A percentile compares a stretch with the other conserved stretches of the same genome.
phyloP scores from a whole-genome alignment of 1,140 invertebrate species.

The Chlorops oryzae region DNA sequence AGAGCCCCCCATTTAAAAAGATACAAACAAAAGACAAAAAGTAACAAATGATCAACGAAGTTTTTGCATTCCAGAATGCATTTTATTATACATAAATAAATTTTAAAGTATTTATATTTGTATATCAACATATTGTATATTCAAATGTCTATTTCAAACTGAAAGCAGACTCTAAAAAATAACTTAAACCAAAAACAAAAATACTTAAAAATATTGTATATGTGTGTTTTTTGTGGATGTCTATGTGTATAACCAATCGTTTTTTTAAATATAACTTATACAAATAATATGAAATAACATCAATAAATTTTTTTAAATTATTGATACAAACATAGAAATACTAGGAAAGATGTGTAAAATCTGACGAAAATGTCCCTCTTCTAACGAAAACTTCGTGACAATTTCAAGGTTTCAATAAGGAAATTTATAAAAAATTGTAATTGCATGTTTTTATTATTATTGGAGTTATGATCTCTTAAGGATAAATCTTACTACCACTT shows the following conservation, averaged over 20 bases:
- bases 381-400: conserved; percentile 12
- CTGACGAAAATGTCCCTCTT: conserved; percentile 2
- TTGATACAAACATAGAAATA: conserved; percentile 7
- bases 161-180: no score
- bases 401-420: conserved; percentile 18
- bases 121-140: conserved; percentile 10
- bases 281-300: no score
- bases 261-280: no score
- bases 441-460: no score
- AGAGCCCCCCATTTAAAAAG: conserved; percentile 14
- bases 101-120: conserved; percentile 3
- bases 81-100: conserved; percentile 26
- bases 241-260: no score
- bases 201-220: no score
- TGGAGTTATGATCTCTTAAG: no score
- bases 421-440: neutral
- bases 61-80: conserved; percentile 41
- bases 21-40: neutral
- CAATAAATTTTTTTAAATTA: no score
- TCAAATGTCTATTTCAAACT: conserved; percentile 3
- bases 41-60: conserved; percentile 42
- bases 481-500: no score
- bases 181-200: conserved; percentile 7
- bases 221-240: conserved; percentile 9
- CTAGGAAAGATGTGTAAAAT: neutral